phyloP scores from a whole-genome alignment of 2,797 vertebrate genomes.

The Nannoperca obscura region DNA sequence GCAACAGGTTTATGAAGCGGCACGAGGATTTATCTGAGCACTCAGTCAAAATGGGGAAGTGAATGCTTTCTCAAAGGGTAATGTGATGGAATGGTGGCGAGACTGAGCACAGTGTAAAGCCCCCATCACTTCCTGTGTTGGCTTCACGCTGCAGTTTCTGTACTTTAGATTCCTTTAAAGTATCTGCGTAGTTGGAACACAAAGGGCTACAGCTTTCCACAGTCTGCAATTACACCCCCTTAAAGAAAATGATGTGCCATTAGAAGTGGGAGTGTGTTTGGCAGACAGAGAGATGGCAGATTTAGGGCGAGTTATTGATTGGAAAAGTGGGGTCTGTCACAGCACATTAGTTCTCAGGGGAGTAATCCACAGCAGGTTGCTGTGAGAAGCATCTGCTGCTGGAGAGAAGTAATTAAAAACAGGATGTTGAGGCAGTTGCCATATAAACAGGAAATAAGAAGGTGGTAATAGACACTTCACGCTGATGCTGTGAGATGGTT shows the following conservation, averaged over 20 bases:
- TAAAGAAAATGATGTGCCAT: slow-evolving; percentile 87
- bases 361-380: slow-evolving; percentile 87
- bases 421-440: slow-evolving; percentile 88
- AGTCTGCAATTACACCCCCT: slow-evolving; percentile 83
- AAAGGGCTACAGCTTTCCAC: slow-evolving; percentile 77
- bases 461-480: slow-evolving; percentile 86
- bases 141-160: slow-evolving; percentile 47
- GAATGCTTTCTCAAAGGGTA: slow-evolving; percentile 45
- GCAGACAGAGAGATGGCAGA: slow-evolving; percentile 87
- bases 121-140: slow-evolving; percentile 83
- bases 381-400: slow-evolving; percentile 86
- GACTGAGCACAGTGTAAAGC: slow-evolving; percentile 49
- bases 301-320: slow-evolving; percentile 90
- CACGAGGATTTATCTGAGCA: slow-evolving; percentile 46
- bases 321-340: slow-evolving; percentile 90
- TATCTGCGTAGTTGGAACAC: slow-evolving; percentile 70
- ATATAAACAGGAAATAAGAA: slow-evolving; percentile 89
- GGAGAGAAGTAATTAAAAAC: slow-evolving; percentile 88
- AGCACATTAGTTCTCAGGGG: slow-evolving; percentile 89
- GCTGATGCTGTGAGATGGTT: slow-evolving; percentile 82
- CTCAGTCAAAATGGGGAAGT: slow-evolving; percentile 77
- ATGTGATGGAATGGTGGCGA: slow-evolving; percentile 53
- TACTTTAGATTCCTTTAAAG: slow-evolving; percentile 70
- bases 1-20: slow-evolving; percentile 60
- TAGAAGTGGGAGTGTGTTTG: slow-evolving; percentile 85